Evolutionary conservation across 2,797 vertebrate genomes (phyloP).

Genomic region (Pristis pectinata): DNA sequence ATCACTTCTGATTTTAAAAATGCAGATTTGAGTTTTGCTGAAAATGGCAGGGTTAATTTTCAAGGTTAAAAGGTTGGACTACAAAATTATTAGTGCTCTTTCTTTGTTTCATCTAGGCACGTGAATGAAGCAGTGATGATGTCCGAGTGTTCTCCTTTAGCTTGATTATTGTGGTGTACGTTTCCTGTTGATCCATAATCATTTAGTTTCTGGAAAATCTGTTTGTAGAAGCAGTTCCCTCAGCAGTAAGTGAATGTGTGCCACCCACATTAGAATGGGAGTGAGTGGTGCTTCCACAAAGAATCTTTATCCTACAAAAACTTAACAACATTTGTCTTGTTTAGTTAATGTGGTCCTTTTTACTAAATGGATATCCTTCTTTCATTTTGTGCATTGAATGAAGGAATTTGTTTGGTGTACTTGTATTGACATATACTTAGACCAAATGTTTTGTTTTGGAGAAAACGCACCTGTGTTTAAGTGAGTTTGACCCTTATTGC

Average conservation of each 20-base stretch:
- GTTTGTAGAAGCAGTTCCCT: background rate
- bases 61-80: background rate
- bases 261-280: background rate
- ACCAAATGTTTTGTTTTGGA: constrained; percentile 31
- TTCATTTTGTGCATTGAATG: background rate
- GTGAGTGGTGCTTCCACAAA: background rate
- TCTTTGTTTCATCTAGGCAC: background rate
- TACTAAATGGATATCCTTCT: background rate
- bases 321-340: background rate
- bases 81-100: background rate
- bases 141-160: background rate
- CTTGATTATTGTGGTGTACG: background rate
- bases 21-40: background rate
- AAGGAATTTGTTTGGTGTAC: background rate
- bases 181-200: background rate
- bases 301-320: background rate
- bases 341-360: background rate
- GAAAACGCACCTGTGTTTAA: constrained; percentile 30
- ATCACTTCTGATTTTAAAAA: background rate
- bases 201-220: background rate
- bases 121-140: background rate
- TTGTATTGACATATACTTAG: background rate
- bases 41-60: background rate
- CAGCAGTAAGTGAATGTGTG: background rate
- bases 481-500: constrained; percentile 18